Base-by-base conservation (phyloP, 2,113 vertebrate species). In the Hyperopisus bebe region DNA sequence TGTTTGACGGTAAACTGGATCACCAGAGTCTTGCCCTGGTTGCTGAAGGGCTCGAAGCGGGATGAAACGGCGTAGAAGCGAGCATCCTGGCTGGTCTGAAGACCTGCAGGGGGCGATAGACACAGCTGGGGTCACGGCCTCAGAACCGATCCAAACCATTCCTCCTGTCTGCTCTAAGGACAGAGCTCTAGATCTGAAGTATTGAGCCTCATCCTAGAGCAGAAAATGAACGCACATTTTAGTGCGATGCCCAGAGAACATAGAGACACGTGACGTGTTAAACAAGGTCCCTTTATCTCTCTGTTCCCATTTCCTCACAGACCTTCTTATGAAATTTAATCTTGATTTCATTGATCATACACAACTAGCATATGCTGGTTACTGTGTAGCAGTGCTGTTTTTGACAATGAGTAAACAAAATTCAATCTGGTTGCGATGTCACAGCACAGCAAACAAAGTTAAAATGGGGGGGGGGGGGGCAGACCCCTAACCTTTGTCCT, bases 1-100 rank as follows among this genome's bases (percentile, higher is more conserved):
- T 97, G 97, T 85, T 98, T 98, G 86, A 98, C 97, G 0, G 96
- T 96, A 86, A 97, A 98, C 93, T 98, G 98, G 58, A 98, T 44
- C 21, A 98, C 94, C 62, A 98, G 86, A 1, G 95, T 88, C 91
- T 96, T 97, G 44, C 95, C 97, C 92, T 96, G 96, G 0, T 97
- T 98, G 94, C 95, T 97, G 86, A 98, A 97, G 0, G 97, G 94
- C 46, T 96, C 94, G 91, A 98, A 98, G 11, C 92, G 92, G 3
- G 96, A 95, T 1, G 97, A 98, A 42, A 95, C 70, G 21, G 98
- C 97, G 0, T 98, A 98, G 93, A 98, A 97, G 4, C 95, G 96
- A 46, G 95, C 94, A 11, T 98, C 96, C 91, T 98, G 96, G 44
- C 94, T 97, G 0, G 98, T 98, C 89, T 98, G 97, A 86, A 98